Base-by-base conservation (phyloP, 2,113 vertebrate species). In the Hippocampus zosterae region DNA sequence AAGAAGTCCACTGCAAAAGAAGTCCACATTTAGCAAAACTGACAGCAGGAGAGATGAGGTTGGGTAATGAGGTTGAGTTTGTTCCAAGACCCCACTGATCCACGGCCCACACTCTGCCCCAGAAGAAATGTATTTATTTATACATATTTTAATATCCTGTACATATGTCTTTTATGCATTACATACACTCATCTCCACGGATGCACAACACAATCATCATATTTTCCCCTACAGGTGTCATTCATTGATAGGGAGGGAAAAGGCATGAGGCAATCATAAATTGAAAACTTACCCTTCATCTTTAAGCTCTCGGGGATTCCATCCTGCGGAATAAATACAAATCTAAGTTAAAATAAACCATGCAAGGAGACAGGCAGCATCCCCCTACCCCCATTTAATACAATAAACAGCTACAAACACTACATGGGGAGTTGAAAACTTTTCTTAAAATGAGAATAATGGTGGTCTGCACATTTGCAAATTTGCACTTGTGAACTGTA, bases 241-340 rank as follows among this genome's bases (percentile, higher is more conserved):
- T 57, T 13, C 23, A 23, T 60, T 60, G 27, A 19, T 16, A 1
- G 27, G 27, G 57, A 18, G 0, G 8, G 5, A 2, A 57, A 27
- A 63, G 18, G 16, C 53, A 15, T 63, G 29, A 69, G 21, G 55
- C 27, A 66, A 65, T 59, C 29, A 76, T 16, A 78, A 48, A 44
- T 48, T 21, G 23, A 5, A 81, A 81, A 86, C 91, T 84, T 82
- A 93, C 92, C 91, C 71, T 91, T 91, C 69, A 88, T 87, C 70
- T 77, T 89, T 77, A 91, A 68, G 71, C 79, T 87, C 67, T 88
- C 90, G 0, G 90, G 81, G 75, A 88, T 85, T 72, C 85, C 90
- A 71, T 93, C 92, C 91, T 93, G 88, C 71, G 61, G 71, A 56
- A 71, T 70, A 52, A 86, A 68, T 72, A 64, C 6, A 78, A 41